Base-by-base conservation (phyloP, 2,888 invertebrate genomes). In the Tetramorium bicarinatum region DNA sequence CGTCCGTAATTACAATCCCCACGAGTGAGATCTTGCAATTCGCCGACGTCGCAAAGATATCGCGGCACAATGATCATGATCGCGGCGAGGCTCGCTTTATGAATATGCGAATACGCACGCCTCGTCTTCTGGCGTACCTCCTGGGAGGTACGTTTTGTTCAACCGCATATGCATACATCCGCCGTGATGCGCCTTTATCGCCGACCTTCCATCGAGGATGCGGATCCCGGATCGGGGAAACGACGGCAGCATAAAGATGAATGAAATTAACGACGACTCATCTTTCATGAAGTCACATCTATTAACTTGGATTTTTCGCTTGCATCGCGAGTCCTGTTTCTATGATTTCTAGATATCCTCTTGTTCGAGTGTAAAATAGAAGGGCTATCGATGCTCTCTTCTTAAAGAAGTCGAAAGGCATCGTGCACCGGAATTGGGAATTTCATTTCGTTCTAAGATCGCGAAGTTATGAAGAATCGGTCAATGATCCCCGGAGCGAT, bases 401-500 rank as follows among this genome's bases (percentile, higher is more conserved):
- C 3, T 54, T 56, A 71, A 59, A 49, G n/a, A 18, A 34, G 6
- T 54, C 13, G 6, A 38, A 18, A 8, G 8, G 6, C 47, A 38
- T 49, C 18, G 41, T 25, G 11, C 13, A n/a, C 9, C n/a, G 15
- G 49, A 80, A 52, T 41, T 44, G 15, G 47, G 44, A 41, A 21
- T 69, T 56, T 49, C 4, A n/a, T 49, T 38, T 29, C 34, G n/a
- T 61, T 75, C 41, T 61, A 41, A 13, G 41, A 41, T 80, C 59
- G 21, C 29, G 71, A 56, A 75, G 54, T 25, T 52, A 69, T 76
- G 76, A 71, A 47, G 80, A 66, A 61, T 83, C 83, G 84, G 82
- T 81, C 84, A 71, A 75, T 76, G 86, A 85, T 80, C 85, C n/a
- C 49, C 47, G 13, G n/a, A 25, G 44, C 72, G 79, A 79, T 81